Percentiles rank a stretch among this genome's conserved stretches.
Conservation (phyloP, 64 coral and sea anemone species). For the Porites australiensis region DNA sequence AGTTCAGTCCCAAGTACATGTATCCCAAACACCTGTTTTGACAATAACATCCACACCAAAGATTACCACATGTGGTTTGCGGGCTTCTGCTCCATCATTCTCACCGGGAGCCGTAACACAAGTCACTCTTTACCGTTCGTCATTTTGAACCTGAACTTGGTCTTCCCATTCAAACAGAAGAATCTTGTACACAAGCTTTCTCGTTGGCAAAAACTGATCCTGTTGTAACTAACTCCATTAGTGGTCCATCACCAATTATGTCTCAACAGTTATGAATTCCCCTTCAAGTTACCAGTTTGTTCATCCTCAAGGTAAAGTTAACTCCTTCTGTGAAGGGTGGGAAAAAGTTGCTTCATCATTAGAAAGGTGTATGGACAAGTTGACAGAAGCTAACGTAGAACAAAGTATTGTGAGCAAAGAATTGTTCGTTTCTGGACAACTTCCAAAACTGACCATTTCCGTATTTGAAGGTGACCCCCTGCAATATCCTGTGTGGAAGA, state of each 20-base stretch:
- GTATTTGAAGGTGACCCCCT: slow-evolving; percentile 70
- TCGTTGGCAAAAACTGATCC: neutral
- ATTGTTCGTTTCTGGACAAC: slow-evolving; percentile 20
- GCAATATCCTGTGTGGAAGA: slow-evolving; percentile 70
- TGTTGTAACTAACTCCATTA: neutral
- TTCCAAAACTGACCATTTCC: slow-evolving; percentile 70
- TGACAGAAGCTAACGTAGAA: slow-evolving; percentile 47
- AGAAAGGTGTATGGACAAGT: slow-evolving; percentile 62
- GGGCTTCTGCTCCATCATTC: slow-evolving; percentile 11
- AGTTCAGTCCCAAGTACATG: slow-evolving; percentile 7
- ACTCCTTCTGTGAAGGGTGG: neutral
- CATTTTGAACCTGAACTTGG: neutral
- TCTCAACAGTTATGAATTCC: neutral
- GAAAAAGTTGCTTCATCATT: slow-evolving; percentile 1
- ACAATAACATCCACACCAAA: slow-evolving; percentile 25
- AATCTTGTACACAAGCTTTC: neutral
- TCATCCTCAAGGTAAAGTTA: neutral
- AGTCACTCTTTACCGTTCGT: neutral
- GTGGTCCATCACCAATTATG: neutral
- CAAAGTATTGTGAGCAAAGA: slow-evolving; percentile 42
- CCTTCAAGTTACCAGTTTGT: neutral
- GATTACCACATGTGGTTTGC: neutral
- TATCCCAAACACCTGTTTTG: neutral
- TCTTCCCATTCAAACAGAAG: neutral
- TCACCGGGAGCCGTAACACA: neutral